These are phyloP conservation scores for Chascanopsetta lugubris DNA, from an alignment of 2,113 vertebrate genomes.

Conservation along the genomic window DNA sequence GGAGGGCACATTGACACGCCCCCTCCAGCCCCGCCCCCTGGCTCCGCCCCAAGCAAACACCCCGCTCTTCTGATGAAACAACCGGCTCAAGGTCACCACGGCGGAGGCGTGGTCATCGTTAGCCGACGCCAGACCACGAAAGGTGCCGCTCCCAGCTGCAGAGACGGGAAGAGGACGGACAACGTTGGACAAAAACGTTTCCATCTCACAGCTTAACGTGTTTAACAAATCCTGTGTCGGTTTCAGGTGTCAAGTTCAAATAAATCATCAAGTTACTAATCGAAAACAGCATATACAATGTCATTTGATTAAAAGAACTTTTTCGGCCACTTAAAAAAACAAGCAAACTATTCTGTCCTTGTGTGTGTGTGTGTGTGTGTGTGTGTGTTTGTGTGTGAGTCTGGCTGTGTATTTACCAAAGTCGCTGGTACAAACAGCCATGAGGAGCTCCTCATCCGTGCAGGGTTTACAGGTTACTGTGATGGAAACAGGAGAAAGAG, in stretches of 20 bases:
- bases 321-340: too few relatives aligned
- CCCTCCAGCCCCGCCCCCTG: conserved; percentile 81
- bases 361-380: background rate
- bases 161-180: background rate
- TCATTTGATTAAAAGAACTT: too few relatives aligned
- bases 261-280: too few relatives aligned
- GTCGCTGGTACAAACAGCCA: conserved; percentile 93
- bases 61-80: conserved; percentile 90
- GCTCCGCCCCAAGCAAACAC: conserved; percentile 82
- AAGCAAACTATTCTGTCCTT: background rate
- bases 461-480: conserved; percentile 89
- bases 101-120: conserved; percentile 62
- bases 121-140: conserved; percentile 73
- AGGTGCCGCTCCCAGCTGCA: conserved; percentile 87
- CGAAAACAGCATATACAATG: too few relatives aligned
- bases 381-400: conserved; percentile 1
- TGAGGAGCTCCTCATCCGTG: conserved; percentile 89
- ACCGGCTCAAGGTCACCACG: conserved; percentile 79
- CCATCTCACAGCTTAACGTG: too few relatives aligned
- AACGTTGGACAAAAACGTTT: too few relatives aligned
- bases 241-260: too few relatives aligned
- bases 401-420: conserved; percentile 84
- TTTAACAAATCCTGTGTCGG: too few relatives aligned
- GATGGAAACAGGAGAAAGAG: conserved; percentile 23
- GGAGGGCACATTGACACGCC: conserved; percentile 81